These are phyloP conservation scores for Cyanoderma ruficeps DNA, from an alignment of 2,113 vertebrate genomes.

Conservation along the genomic window DNA sequence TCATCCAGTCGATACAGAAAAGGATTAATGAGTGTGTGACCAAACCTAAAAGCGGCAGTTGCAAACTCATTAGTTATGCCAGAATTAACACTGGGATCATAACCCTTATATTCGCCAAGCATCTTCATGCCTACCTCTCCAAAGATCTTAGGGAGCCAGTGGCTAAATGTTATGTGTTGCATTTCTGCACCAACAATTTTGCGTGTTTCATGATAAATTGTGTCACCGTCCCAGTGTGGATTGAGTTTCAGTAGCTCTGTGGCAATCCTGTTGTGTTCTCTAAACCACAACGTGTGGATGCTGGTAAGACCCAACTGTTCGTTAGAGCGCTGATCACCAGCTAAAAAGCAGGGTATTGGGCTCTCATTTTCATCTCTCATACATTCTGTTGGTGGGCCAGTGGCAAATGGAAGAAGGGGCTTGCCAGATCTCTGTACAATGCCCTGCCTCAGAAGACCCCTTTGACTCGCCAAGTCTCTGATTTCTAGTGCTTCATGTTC, in stretches of 20 bases:
- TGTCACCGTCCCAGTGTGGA: constrained; percentile 98
- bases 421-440: constrained; percentile 96
- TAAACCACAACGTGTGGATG: constrained; percentile 96
- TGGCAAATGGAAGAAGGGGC: constrained; percentile 91
- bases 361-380: constrained; percentile 97
- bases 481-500: constrained; percentile 89
- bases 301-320: constrained; percentile 94
- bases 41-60: constrained; percentile 96
- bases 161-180: constrained; percentile 96
- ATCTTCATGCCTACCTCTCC: constrained; percentile 90
- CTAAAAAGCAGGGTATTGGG: constrained; percentile 96
- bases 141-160: constrained; percentile 97
- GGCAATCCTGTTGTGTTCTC: constrained; percentile 95
- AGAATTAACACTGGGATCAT: constrained; percentile 90
- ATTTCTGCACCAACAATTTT: constrained; percentile 96
- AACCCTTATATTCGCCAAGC: constrained; percentile 87
- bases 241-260: constrained; percentile 89
- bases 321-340: constrained; percentile 94
- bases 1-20: constrained; percentile 90
- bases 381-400: constrained; percentile 94
- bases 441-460: constrained; percentile 91
- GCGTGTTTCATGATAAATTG: constrained; percentile 94
- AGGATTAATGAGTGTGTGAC: constrained; percentile 96
- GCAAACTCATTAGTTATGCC: constrained; percentile 93
- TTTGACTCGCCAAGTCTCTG: constrained; percentile 91